These are phyloP conservation scores for Vimba vimba DNA, from an alignment of 2,113 vertebrate genomes.

Conservation along the genomic window DNA sequence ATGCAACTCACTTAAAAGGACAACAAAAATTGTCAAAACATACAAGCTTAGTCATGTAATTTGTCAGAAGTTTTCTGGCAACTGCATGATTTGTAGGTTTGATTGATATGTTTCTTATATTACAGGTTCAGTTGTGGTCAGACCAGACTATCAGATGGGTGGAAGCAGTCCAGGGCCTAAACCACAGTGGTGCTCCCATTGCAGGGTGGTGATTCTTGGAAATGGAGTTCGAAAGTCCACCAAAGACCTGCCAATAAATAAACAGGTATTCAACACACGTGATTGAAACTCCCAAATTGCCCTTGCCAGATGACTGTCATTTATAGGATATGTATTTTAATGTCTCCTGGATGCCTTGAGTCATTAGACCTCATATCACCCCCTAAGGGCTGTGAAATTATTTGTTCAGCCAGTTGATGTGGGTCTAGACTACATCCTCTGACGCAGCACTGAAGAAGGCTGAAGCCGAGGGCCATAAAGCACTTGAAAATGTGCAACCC, in stretches of 20 bases:
- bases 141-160: constrained; percentile 70
- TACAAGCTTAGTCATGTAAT: neutral
- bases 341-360: constrained; percentile 9
- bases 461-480: neutral
- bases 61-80: neutral
- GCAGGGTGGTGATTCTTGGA: constrained; percentile 90
- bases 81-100: neutral
- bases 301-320: neutral
- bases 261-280: constrained; percentile 63
- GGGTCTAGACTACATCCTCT: constrained; percentile 28
- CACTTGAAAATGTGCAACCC: constrained; percentile 20
- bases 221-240: constrained; percentile 82
- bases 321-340: neutral
- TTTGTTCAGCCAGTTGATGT: constrained; percentile 23
- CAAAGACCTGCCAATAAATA: constrained; percentile 75
- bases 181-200: constrained; percentile 87
- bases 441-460: neutral
- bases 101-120: neutral
- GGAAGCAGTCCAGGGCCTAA: constrained; percentile 64
- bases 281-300: neutral
- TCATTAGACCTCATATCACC: constrained; percentile 23
- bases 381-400: constrained; percentile 8
- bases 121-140: constrained; percentile 72
- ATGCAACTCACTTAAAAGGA: neutral
- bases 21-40: neutral